These are phyloP conservation scores for Cotesia glomerata DNA, from an alignment of 1,140 invertebrate species.

Conservation along the genomic window DNA sequence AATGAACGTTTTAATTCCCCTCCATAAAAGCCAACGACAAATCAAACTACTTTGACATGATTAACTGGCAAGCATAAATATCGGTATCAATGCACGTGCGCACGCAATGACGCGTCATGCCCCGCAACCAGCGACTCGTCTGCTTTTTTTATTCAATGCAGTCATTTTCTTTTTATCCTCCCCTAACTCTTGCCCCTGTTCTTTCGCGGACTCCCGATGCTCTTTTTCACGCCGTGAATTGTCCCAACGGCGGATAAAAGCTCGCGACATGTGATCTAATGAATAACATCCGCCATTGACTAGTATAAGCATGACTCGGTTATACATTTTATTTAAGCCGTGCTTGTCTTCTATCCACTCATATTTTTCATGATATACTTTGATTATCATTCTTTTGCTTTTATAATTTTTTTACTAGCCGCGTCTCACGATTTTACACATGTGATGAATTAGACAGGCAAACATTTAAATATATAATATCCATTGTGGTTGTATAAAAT, in stretches of 20 bases:
- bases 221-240: background rate
- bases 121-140: conserved; percentile 33
- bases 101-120: conserved; percentile 58
- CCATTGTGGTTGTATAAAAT: background rate
- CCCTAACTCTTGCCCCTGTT: background rate
- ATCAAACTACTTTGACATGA: conserved; percentile 64
- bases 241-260: background rate
- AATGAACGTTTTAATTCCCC: conserved; percentile 65
- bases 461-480: background rate
- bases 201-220: background rate
- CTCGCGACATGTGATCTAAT: background rate
- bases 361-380: too few relatives aligned
- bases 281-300: background rate
- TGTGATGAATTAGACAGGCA: conserved; percentile 8
- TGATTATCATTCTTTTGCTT: background rate
- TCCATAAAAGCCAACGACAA: conserved; percentile 64
- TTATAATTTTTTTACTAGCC: background rate
- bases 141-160: conserved; percentile 34
- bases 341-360: too few relatives aligned
- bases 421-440: background rate
- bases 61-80: conserved; percentile 63
- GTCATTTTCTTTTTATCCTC: too few relatives aligned
- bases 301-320: background rate
- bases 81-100: conserved; percentile 61
- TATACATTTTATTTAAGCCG: background rate